Evolutionary conservation across 64 coral and sea anemone species (phyloP).

Genomic region (Pachyseris speciosa): DNA sequence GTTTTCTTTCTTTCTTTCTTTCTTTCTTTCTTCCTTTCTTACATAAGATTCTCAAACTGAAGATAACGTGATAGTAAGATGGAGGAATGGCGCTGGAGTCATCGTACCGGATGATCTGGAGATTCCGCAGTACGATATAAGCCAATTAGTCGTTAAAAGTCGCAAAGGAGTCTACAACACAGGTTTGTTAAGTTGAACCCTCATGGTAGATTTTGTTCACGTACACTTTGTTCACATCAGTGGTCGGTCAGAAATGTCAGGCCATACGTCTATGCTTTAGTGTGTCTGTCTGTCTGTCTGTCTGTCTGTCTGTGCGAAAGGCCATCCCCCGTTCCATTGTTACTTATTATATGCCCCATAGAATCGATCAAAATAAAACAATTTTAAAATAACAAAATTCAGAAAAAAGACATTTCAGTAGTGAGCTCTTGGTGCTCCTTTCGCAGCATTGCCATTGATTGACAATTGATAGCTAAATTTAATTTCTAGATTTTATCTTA

Average conservation of each 20-base stretch:
- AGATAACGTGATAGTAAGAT: constrained; percentile 48
- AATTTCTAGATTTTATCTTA: too few relatives aligned
- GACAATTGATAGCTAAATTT: too few relatives aligned
- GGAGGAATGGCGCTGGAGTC: constrained; percentile 41
- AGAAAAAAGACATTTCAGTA: too few relatives aligned
- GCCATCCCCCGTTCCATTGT: too few relatives aligned
- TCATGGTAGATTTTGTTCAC: neutral
- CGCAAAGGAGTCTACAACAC: constrained; percentile 53
- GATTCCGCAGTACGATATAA: constrained; percentile 44
- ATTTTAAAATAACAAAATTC: too few relatives aligned
- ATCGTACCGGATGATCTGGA: constrained; percentile 43
- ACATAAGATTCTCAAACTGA: constrained; percentile 59
- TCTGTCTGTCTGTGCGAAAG: neutral
- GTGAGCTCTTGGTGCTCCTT: too few relatives aligned
- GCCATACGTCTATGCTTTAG: too few relatives aligned
- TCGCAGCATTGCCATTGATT: too few relatives aligned
- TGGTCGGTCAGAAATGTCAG: too few relatives aligned
- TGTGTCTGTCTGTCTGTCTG: neutral
- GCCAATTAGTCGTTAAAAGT: neutral
- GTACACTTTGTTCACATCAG: neutral
- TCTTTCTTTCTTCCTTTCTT: neutral
- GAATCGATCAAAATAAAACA: too few relatives aligned
- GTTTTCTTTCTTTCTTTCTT: neutral
- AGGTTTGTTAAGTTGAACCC: constrained; percentile 28
- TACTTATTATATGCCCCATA: too few relatives aligned